A percentile compares a stretch with the other conserved stretches of the same genome.
phyloP scores from a whole-genome alignment of 1,140 invertebrate species.

The Atopsyche davidsoni region DNA sequence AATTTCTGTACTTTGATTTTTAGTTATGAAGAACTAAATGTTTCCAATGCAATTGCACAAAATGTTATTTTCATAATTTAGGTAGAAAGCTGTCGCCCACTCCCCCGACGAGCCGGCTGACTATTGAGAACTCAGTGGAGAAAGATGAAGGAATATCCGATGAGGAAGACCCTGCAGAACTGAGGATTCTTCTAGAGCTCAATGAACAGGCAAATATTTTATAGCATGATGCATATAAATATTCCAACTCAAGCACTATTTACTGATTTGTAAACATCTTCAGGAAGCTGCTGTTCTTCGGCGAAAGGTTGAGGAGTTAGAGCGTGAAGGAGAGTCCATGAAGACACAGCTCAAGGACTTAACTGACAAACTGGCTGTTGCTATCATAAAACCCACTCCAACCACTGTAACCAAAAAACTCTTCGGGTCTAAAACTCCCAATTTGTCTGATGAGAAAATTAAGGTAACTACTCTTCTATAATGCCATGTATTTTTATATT shows the following conservation, averaged over 20 bases:
- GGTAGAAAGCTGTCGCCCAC: constrained; percentile 61
- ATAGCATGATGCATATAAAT: constrained; percentile 8
- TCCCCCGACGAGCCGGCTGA: constrained; percentile 53
- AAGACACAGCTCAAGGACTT: constrained; percentile 71
- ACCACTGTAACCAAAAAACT: constrained; percentile 36
- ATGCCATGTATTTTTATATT: neutral
- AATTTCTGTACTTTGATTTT: neutral
- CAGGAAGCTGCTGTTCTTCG: constrained; percentile 75
- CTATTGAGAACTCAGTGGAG: constrained; percentile 58
- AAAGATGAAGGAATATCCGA: constrained; percentile 70
- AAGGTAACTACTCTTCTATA: constrained; percentile 42
- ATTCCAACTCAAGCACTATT: neutral
- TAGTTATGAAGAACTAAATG: neutral
- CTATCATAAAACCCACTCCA: constrained; percentile 38
- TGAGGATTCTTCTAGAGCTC: constrained; percentile 77
- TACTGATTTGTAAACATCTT: constrained; percentile 8
- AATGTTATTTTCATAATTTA: constrained; percentile 30
- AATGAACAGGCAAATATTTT: constrained; percentile 61
- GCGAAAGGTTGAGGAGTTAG: constrained; percentile 77
- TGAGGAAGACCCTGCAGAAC: constrained; percentile 69
- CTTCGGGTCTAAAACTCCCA: constrained; percentile 36
- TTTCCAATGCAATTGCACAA: neutral
- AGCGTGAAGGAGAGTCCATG: constrained; percentile 70
- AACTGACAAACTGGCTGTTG: constrained; percentile 57
- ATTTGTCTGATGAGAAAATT: constrained; percentile 61